These are phyloP conservation scores for Lathronympha strigana DNA, from an alignment of 2,888 invertebrate species.

Conservation along the genomic window DNA sequence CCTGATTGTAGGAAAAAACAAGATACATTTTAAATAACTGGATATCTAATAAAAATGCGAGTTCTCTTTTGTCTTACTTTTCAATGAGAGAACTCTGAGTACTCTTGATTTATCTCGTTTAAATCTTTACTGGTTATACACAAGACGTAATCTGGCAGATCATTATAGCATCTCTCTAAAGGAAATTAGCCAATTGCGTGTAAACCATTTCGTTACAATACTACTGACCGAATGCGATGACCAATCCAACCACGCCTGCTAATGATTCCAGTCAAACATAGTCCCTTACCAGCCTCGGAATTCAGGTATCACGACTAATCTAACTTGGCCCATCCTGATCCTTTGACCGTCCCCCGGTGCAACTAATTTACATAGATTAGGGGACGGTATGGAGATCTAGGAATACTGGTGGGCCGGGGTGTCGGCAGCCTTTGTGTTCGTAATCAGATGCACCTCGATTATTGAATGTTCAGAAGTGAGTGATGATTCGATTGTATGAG, in stretches of 20 bases:
- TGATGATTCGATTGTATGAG: slow-evolving; percentile 38
- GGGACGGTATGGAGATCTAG: slow-evolving; percentile 54
- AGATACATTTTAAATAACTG: too few relatives aligned
- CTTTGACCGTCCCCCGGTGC: slow-evolving; percentile 65
- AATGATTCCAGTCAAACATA: slow-evolving; percentile 50
- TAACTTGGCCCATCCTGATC: slow-evolving; percentile 60
- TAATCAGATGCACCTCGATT: slow-evolving; percentile 63
- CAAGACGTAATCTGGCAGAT: too few relatives aligned
- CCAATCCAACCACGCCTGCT: slow-evolving; percentile 22
- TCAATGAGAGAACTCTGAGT: too few relatives aligned
- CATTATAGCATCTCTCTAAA: too few relatives aligned
- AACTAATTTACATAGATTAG: slow-evolving; percentile 60
- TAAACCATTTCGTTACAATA: neutral
- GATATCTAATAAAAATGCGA: too few relatives aligned
- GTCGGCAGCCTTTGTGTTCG: slow-evolving; percentile 61
- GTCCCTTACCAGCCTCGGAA: slow-evolving; percentile 57
- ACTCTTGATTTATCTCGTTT: too few relatives aligned
- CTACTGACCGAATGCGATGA: slow-evolving; percentile 11
- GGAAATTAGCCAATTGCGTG: neutral
- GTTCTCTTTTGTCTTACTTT: too few relatives aligned
- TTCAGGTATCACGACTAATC: slow-evolving; percentile 73
- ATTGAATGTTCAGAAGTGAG: slow-evolving; percentile 52
- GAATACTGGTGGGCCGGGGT: slow-evolving; percentile 53
- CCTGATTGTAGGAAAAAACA: too few relatives aligned
- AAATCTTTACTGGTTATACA: too few relatives aligned